Evolutionary conservation across 2,888 invertebrate genomes (phyloP).

Genomic region (Apomyelois bistriatella): DNA sequence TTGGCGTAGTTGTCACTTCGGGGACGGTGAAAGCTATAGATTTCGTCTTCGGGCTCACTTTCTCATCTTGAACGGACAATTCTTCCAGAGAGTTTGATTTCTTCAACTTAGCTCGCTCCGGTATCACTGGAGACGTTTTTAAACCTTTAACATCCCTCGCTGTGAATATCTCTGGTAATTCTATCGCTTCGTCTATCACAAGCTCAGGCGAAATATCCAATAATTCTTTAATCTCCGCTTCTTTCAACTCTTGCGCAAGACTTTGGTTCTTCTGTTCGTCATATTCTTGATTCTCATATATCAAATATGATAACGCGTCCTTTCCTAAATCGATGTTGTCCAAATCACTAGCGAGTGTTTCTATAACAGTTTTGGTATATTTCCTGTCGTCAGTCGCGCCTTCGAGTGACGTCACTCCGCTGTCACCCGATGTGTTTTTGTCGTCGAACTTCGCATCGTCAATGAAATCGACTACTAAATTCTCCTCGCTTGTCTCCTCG

Average conservation of each 20-base stretch:
- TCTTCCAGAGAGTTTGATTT: constrained; percentile 67
- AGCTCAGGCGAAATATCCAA: constrained; percentile 67
- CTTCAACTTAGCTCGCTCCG: constrained; percentile 63
- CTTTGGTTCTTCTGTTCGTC: constrained; percentile 36
- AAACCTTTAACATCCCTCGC: constrained; percentile 41
- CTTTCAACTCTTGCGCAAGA: constrained; percentile 59
- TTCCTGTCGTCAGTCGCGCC: constrained; percentile 21
- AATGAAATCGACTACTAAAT: constrained; percentile 44
- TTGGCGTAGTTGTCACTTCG: constrained; percentile 53
- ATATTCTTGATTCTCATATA: constrained; percentile 55
- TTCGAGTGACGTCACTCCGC: constrained; percentile 30
- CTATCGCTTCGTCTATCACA: constrained; percentile 56
- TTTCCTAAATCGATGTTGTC: constrained; percentile 61
- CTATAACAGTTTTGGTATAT: constrained; percentile 19
- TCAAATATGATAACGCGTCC: constrained; percentile 64
- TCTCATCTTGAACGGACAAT: constrained; percentile 41
- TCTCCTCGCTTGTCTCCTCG: constrained; percentile 61
- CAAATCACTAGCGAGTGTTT: constrained; percentile 27
- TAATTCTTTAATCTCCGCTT: constrained; percentile 61
- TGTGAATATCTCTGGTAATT: constrained; percentile 51
- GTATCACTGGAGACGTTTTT: constrained; percentile 54
- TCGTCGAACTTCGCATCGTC: constrained; percentile 53
- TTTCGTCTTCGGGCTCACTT: constrained; percentile 51
- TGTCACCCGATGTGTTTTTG: constrained; percentile 27
- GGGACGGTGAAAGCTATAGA: constrained; percentile 67